Conservation (phyloP, 2,113 vertebrate species). For the Mesoclemmys tuberculata region DNA sequence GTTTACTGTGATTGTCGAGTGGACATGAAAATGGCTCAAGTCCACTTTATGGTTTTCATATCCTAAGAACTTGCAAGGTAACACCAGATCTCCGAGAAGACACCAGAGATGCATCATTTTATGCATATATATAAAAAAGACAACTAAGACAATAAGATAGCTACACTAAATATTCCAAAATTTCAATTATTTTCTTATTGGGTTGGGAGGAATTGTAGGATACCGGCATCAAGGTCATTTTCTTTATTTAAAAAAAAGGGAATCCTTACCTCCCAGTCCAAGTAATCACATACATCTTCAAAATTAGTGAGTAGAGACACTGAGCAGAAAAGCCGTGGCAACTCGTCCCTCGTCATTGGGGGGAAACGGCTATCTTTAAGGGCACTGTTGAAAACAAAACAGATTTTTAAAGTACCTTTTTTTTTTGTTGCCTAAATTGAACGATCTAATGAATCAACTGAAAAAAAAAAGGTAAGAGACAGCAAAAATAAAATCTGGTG, state of each 20-base stretch:
- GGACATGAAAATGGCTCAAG: background rate
- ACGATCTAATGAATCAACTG: slow-evolving; percentile 44
- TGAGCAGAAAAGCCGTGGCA: slow-evolving; percentile 99
- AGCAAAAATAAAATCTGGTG: slow-evolving; percentile 5
- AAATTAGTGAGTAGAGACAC: slow-evolving; percentile 99
- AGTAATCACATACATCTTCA: slow-evolving; percentile 99
- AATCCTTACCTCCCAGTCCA: slow-evolving; percentile 98
- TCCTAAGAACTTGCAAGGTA: background rate
- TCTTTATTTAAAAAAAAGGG: background rate
- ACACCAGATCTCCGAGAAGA: background rate
- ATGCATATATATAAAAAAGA: background rate
- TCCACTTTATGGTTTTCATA: background rate
- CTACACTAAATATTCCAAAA: background rate
- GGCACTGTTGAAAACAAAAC: slow-evolving; percentile 89
- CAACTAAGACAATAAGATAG: background rate
- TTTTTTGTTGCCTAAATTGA: background rate
- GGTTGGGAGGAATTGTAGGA: background rate
- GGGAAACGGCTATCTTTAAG: slow-evolving; percentile 99
- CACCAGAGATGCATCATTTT: background rate
- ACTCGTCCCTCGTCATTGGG: slow-evolving; percentile 99
- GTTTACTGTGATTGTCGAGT: rapidly evolving
- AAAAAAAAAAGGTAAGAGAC: slow-evolving; percentile 35
- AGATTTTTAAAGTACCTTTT: slow-evolving; percentile 67
- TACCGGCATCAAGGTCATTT: background rate
- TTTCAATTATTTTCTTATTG: background rate